Conservation (phyloP, 2,797 vertebrate species). For the Glyptemys insculpta region DNA sequence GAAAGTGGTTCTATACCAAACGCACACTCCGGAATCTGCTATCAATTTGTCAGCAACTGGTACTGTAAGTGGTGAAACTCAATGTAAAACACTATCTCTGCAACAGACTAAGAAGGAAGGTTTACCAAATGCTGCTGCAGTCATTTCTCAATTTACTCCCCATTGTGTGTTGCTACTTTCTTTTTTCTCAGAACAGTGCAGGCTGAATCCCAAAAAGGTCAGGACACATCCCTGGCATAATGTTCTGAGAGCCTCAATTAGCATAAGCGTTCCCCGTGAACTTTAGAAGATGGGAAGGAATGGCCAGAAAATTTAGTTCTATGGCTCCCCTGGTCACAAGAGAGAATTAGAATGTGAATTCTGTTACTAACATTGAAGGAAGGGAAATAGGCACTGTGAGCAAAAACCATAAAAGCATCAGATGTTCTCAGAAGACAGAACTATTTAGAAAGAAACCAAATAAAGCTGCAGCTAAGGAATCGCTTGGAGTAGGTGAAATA, state of each 20-base stretch:
- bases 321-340: not conserved
- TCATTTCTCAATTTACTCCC: not conserved
- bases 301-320: not conserved
- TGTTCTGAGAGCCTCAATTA: not conserved
- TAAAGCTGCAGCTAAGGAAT: not conserved
- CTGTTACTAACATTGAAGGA: not conserved
- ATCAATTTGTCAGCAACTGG: fast-evolving
- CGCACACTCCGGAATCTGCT: not conserved
- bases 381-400: not conserved
- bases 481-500: not conserved
- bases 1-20: not conserved
- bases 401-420: not conserved
- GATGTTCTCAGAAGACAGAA: not conserved
- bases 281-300: not conserved
- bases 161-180: not conserved
- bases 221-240: not conserved
- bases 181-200: not conserved
- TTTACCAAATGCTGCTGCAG: not conserved
- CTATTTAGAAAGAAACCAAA: not conserved
- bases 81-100: not conserved
- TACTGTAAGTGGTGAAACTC: not conserved
- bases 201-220: not conserved
- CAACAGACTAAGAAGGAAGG: not conserved
- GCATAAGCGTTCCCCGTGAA: not conserved
- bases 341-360: not conserved